These are phyloP conservation scores for Drosophila lacertosa DNA, from an alignment of 1,140 invertebrate species.

Conservation along the genomic window DNA sequence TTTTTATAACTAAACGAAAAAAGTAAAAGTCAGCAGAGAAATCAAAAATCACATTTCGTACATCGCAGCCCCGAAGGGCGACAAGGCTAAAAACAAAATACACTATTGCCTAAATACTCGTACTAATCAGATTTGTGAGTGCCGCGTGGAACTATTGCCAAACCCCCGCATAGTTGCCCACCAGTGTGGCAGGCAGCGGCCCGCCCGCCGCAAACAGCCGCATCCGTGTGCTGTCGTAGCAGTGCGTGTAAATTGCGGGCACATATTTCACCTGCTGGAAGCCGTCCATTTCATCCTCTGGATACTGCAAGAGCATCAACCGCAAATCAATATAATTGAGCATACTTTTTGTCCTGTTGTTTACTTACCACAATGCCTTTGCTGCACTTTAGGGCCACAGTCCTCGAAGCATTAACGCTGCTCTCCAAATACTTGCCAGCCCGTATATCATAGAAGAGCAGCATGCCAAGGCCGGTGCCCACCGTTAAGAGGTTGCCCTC, in stretches of 20 bases:
- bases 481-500: conserved; percentile 95
- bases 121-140: conserved; percentile 64
- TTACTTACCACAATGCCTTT: conserved; percentile 94
- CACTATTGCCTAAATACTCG: conserved; percentile 28
- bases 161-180: conserved; percentile 91
- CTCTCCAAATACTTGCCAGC: conserved; percentile 96
- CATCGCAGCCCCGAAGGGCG: conserved; percentile 22
- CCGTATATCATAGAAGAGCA: conserved; percentile 97
- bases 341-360: conserved; percentile 29
- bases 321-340: conserved; percentile 47
- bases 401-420: conserved; percentile 93
- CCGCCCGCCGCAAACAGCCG: conserved; percentile 97
- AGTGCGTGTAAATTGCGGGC: conserved; percentile 98
- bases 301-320: conserved; percentile 88
- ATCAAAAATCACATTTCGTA: conserved; percentile 43
- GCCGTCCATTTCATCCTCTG: conserved; percentile 92
- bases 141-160: conserved; percentile 85
- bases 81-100: conserved; percentile 44
- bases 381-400: conserved; percentile 94
- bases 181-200: conserved; percentile 94
- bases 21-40: conserved; percentile 34
- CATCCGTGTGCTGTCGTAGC: conserved; percentile 96
- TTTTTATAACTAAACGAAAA: conserved; percentile 52
- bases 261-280: conserved; percentile 94
- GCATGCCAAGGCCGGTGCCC: conserved; percentile 94